Percentiles rank a stretch among this genome's conserved stretches.
Conservation (phyloP, 2,113 vertebrate genomes). For the Ctenomys sociabilis region DNA sequence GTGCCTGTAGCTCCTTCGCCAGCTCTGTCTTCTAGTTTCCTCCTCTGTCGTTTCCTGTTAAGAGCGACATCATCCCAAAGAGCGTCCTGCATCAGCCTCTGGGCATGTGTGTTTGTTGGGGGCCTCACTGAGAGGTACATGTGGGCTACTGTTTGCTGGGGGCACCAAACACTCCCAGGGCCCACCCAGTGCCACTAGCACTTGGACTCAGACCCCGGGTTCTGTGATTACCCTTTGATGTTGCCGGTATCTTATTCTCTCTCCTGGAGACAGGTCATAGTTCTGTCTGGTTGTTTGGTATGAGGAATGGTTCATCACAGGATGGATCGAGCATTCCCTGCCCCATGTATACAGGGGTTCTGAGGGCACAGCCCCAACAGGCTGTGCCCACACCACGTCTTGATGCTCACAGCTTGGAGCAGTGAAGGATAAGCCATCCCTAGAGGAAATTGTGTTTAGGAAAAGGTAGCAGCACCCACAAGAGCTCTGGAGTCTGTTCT, state of each 20-base stretch:
- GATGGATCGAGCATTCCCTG: not conserved
- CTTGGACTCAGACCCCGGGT: rapidly evolving
- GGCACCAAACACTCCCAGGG: rapidly evolving
- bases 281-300: not conserved
- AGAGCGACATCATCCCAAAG: rapidly evolving
- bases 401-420: rapidly evolving
- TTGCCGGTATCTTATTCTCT: rapidly evolving
- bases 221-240: rapidly evolving
- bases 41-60: rapidly evolving
- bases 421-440: rapidly evolving
- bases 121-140: rapidly evolving
- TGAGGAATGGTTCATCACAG: rapidly evolving
- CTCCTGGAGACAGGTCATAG: rapidly evolving
- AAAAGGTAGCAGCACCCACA: not conserved
- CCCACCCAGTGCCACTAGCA: not conserved
- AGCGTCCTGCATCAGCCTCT: rapidly evolving
- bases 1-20: rapidly evolving
- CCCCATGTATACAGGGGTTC: not conserved
- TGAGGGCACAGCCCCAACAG: rapidly evolving
- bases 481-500: rapidly evolving
- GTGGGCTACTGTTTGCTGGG: rapidly evolving
- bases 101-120: rapidly evolving
- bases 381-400: rapidly evolving
- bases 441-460: not conserved
- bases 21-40: rapidly evolving